Base-by-base conservation (phyloP, 2,113 vertebrate genomes). In the Theristicus caerulescens region DNA sequence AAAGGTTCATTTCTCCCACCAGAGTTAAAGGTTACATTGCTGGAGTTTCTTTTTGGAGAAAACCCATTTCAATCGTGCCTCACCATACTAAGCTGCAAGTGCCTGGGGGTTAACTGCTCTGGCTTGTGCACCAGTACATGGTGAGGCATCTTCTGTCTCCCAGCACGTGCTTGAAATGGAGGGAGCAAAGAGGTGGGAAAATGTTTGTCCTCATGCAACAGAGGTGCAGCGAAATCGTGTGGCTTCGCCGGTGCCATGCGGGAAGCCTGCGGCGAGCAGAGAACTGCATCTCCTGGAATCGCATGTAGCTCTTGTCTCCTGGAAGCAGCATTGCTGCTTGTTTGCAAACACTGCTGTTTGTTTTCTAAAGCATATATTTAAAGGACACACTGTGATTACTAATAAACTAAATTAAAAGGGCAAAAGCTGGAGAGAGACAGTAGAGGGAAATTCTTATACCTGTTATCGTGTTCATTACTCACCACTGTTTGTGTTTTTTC, bases 121-220 rank as follows among this genome's bases (percentile, higher is more conserved):
- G n/a, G 5, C 21, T 24, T 6, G 34, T 7, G 7, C 32, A 4
- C 25, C 6, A 11, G 32, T 2, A 11, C 14, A 2, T 5, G 11
- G 26, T 7, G 55, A 64, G 22, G 65, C 16, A 15, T n/a, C 21
- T 32, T 29, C 40, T 21, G 32, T 17, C 54, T 27, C 36, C 7
- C 27, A 46, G 4, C 9, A 3, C 12, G 44, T 0, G 0, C 38
- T 64, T 11, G 57, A 71, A 74, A 61, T 5, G 24, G 49, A 42
- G 31, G 20, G n/a, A 74, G 52, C 22, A 38, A 24, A 13, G 51
- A 47, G 49, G 29, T 58, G 44, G 59, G 61, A 21, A 58, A 31
- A 74, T 2, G 6, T 34, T 84, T 58, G 34, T 52, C 34, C 21
- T 46, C 1, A 1, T 14, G 51, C 61, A 51, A 9, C 42, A 65